phyloP scores from a whole-genome alignment of 2,797 vertebrate genomes.

The Halcyon smyrnensis region DNA sequence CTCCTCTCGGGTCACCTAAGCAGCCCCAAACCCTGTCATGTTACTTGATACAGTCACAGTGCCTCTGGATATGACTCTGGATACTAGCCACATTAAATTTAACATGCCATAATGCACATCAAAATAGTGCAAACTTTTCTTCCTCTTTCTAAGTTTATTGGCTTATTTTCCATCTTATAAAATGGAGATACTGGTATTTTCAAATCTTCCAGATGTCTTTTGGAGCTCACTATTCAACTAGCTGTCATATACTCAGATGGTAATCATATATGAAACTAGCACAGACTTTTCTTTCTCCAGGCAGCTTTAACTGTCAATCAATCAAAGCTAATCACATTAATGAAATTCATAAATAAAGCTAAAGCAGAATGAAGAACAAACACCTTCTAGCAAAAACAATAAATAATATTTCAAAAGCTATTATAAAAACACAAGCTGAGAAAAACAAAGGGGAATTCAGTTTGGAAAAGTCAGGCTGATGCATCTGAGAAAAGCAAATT shows the following conservation, averaged over 20 bases:
- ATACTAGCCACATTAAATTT: not conserved
- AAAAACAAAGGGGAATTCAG: conserved; percentile 24
- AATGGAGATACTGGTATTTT: not conserved
- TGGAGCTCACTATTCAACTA: not conserved
- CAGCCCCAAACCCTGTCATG: not conserved
- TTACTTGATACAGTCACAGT: not conserved
- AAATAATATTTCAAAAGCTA: not conserved
- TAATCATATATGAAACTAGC: not conserved
- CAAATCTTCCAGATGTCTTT: not conserved
- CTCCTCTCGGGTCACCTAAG: not conserved
- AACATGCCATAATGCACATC: fast-evolving
- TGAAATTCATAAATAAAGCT: conserved; percentile 39
- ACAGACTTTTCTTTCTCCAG: conserved; percentile 5
- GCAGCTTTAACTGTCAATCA: conserved; percentile 41
- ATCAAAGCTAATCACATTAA: conserved; percentile 24
- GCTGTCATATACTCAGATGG: not conserved
- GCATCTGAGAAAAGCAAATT: not conserved
- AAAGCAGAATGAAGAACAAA: not conserved
- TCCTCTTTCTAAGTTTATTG: not conserved
- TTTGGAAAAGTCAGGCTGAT: conserved; percentile 5
- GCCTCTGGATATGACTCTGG: not conserved
- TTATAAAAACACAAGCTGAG: not conserved
- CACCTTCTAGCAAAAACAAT: not conserved
- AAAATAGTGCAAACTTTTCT: not conserved
- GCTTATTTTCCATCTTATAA: not conserved